Conservation (phyloP, 92 coral and sea anemone species). For the Chrysogorgia sp. region DNA sequence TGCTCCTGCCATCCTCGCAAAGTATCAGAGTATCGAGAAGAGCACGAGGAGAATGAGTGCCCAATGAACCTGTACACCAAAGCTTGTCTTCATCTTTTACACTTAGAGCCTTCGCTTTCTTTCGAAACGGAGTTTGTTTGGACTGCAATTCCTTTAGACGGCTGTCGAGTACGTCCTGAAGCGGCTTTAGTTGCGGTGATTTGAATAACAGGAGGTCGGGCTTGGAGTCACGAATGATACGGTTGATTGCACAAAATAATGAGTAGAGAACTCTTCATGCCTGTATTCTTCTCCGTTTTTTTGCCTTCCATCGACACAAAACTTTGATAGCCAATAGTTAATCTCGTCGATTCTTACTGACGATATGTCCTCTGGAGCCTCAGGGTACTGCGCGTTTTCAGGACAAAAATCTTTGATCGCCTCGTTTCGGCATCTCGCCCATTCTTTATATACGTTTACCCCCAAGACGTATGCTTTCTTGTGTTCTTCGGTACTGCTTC, state of each 20-base stretch:
- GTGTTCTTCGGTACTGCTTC: too few relatives aligned
- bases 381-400: not conserved
- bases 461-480: too few relatives aligned
- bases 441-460: not conserved
- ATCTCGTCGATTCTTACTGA: too few relatives aligned
- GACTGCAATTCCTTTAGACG: not conserved
- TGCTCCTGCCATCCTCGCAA: constrained; percentile 37
- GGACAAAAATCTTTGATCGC: not conserved
- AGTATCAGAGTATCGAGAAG: constrained; percentile 16
- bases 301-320: too few relatives aligned
- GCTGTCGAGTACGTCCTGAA: not conserved
- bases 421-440: constrained; percentile 1
- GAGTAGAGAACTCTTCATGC: not conserved
- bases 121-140: not conserved
- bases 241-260: not conserved
- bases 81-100: not conserved
- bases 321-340: too few relatives aligned
- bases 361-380: not conserved
- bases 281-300: not conserved
- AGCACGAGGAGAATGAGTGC: not conserved
- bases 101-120: not conserved
- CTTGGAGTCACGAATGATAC: not conserved
- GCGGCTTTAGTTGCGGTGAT: not conserved
- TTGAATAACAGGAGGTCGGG: not conserved
- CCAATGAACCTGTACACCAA: not conserved